Conservation (phyloP, 2,888 invertebrate genomes). For the Lutraria lutraria region DNA sequence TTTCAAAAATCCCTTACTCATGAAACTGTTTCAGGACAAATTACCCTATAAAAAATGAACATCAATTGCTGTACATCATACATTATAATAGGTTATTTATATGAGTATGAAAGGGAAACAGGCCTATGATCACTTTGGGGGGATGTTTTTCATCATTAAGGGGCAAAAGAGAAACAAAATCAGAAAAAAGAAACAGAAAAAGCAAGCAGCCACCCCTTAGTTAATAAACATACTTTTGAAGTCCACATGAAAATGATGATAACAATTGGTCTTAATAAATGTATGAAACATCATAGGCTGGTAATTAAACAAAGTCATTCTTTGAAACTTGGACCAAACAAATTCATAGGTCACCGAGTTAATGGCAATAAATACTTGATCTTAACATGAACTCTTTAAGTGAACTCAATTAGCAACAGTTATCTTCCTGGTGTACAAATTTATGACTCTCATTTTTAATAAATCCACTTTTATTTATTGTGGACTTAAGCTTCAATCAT, state of each 20-base stretch:
- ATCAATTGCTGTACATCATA: neutral
- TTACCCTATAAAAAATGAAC: conserved; percentile 21
- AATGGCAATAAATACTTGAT: neutral
- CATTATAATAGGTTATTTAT: neutral
- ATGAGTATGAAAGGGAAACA: neutral
- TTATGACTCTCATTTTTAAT: too few relatives aligned
- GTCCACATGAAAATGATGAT: neutral
- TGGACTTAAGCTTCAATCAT: too few relatives aligned
- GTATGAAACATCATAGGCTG: neutral
- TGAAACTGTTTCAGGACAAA: conserved; percentile 16
- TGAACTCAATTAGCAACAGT: too few relatives aligned
- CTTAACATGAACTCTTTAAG: too few relatives aligned
- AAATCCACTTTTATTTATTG: too few relatives aligned
- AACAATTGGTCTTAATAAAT: neutral
- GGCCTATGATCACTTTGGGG: conserved; percentile 1
- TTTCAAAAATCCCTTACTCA: neutral
- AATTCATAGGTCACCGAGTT: neutral
- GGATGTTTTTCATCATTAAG: conserved; percentile 12
- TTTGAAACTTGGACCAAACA: neutral
- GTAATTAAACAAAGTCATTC: neutral
- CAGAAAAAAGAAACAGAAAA: conserved; percentile 16
- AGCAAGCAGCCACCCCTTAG: neutral
- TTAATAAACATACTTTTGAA: conserved; percentile 20
- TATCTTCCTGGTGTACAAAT: too few relatives aligned
- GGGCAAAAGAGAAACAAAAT: neutral